phyloP scores from a whole-genome alignment of 2,888 invertebrate genomes.

The Tortricodes alternella region DNA sequence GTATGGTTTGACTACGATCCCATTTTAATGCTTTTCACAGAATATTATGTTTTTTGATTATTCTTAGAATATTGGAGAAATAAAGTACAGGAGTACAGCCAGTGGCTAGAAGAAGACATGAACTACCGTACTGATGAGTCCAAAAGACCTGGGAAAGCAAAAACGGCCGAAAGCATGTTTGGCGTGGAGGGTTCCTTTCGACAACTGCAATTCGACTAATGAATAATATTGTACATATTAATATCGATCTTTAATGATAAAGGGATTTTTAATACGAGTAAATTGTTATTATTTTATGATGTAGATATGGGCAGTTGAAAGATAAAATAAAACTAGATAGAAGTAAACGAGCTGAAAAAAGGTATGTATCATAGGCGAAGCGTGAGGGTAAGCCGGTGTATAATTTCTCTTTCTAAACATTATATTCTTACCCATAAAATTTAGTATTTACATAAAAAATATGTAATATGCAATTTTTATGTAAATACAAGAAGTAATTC shows the following conservation, averaged over 20 bases:
- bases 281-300: not conserved
- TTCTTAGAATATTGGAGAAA: slow-evolving; percentile 59
- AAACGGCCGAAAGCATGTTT: slow-evolving; percentile 68
- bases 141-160: slow-evolving; percentile 71
- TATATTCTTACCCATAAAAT: too few relatives aligned
- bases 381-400: too few relatives aligned
- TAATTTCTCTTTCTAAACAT: too few relatives aligned
- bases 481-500: too few relatives aligned
- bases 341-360: too few relatives aligned
- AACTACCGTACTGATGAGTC: slow-evolving; percentile 70
- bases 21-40: not conserved
- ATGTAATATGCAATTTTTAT: too few relatives aligned
- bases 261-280: not conserved
- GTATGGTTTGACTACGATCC: not conserved
- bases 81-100: slow-evolving; percentile 69
- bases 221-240: not conserved
- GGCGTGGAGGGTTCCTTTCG: slow-evolving; percentile 69
- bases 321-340: too few relatives aligned
- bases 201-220: slow-evolving; percentile 47
- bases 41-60: not conserved
- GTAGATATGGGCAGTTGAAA: too few relatives aligned
- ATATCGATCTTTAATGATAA: not conserved
- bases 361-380: too few relatives aligned
- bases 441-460: too few relatives aligned
- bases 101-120: slow-evolving; percentile 72